These are phyloP conservation scores for Coelopa frigida DNA, from an alignment of 1,140 invertebrate species.

Conservation along the genomic window DNA sequence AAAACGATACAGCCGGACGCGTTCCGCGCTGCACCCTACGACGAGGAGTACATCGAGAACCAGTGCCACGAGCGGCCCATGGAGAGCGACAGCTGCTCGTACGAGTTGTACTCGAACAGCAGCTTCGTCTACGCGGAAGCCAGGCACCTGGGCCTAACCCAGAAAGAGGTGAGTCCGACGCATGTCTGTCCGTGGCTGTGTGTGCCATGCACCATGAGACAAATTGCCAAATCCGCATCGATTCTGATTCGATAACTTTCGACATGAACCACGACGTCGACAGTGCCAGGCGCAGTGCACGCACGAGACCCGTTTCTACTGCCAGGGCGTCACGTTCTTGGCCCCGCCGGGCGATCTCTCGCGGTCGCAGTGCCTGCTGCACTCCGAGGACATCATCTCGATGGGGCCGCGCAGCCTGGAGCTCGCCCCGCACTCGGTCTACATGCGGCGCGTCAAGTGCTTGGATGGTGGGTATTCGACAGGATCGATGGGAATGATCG, in stretches of 20 bases:
- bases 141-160: slow-evolving; percentile 38
- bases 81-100: slow-evolving; percentile 38
- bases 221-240: too few relatives aligned
- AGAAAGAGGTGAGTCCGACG: slow-evolving; percentile 42
- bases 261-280: slow-evolving; percentile 13
- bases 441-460: slow-evolving; percentile 48
- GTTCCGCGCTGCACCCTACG: slow-evolving; percentile 53
- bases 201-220: too few relatives aligned
- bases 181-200: neutral
- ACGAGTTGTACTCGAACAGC: slow-evolving; percentile 41
- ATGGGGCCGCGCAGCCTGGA: slow-evolving; percentile 46
- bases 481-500: neutral
- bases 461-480: slow-evolving; percentile 48
- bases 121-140: slow-evolving; percentile 41
- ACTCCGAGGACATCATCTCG: slow-evolving; percentile 49
- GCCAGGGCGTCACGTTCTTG: slow-evolving; percentile 38
- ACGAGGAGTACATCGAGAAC: slow-evolving; percentile 59
- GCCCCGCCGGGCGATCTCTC: slow-evolving; percentile 21
- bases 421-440: slow-evolving; percentile 32
- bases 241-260: too few relatives aligned
- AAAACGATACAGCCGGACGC: slow-evolving; percentile 55
- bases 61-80: slow-evolving; percentile 47
- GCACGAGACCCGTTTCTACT: slow-evolving; percentile 37
- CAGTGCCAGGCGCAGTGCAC: slow-evolving; percentile 39
- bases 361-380: slow-evolving; percentile 43